phyloP scores from a whole-genome alignment of 2,888 invertebrate species.

The Hirtodrosophila trivittata region DNA sequence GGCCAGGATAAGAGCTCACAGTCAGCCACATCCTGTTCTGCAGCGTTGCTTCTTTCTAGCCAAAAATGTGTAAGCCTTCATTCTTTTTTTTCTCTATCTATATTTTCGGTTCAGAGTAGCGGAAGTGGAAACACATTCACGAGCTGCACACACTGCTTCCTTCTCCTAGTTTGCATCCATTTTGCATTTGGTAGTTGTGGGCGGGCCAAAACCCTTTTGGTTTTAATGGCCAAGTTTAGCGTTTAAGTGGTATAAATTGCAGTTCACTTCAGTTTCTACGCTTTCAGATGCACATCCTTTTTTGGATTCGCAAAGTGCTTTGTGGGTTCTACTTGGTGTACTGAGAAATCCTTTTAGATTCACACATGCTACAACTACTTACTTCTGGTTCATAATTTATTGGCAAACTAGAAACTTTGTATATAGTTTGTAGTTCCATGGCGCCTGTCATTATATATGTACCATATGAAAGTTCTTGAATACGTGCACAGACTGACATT shows the following conservation, averaged over 20 bases:
- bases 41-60: constrained; percentile 33
- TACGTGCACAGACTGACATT: constrained; percentile 12
- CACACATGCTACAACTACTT: constrained; percentile 12
- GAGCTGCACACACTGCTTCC: constrained; percentile 25
- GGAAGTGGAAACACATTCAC: constrained; percentile 62
- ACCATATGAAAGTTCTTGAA: constrained; percentile 8
- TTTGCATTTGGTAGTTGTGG: constrained; percentile 32
- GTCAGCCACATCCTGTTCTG: constrained; percentile 41
- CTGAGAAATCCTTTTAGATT: constrained; percentile 12
- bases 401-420: constrained; percentile 8
- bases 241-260: constrained; percentile 76
- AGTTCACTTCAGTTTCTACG: constrained; percentile 45
- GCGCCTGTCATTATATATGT: too few species aligned
- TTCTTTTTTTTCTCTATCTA: constrained; percentile 18
- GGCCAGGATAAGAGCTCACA: constrained; percentile 55
- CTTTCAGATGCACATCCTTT: constrained; percentile 59
- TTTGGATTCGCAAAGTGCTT: constrained; percentile 13
- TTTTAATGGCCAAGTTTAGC: constrained; percentile 73
- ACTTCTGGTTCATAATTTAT: constrained; percentile 36
- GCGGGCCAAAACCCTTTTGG: constrained; percentile 66
- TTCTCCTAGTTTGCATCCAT: constrained; percentile 20
- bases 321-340: constrained; percentile 9
- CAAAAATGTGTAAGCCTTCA: constrained; percentile 39
- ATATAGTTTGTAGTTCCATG: not conserved
- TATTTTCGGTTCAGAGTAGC: constrained; percentile 5